phyloP scores from a whole-genome alignment of 2,797 vertebrate genomes.

The Cynodonichthys magdalenae region DNA sequence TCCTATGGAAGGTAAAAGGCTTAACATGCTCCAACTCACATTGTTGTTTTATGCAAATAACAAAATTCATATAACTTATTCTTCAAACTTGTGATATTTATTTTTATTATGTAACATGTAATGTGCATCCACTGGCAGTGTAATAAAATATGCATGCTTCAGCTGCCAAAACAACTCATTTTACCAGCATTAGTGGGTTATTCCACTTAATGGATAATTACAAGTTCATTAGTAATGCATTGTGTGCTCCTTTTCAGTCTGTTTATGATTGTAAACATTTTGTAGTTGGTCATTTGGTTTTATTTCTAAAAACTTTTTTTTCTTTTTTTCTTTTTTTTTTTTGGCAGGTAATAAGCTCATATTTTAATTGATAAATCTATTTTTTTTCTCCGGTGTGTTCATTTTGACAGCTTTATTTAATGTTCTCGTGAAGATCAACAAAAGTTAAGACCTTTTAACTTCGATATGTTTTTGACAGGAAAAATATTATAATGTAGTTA shows the following conservation, averaged over 20 bases:
- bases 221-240: not conserved
- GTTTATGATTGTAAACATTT: slow-evolving; percentile 4
- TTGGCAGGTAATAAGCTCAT: slow-evolving; percentile 9
- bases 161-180: slow-evolving; percentile 11
- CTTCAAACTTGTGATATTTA: not conserved
- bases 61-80: not conserved
- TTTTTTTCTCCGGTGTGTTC: slow-evolving; percentile 2
- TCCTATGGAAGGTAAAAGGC: slow-evolving; percentile 12
- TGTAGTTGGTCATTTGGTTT: slow-evolving; percentile 25
- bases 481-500: not conserved
- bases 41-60: slow-evolving; percentile 8
- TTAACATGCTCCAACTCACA: slow-evolving; percentile 30
- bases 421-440: slow-evolving; percentile 2
- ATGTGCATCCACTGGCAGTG: slow-evolving; percentile 39
- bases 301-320: not conserved
- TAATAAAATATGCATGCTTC: slow-evolving; percentile 31
- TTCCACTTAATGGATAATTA: not conserved
- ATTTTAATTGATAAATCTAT: slow-evolving; percentile 1
- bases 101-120: slow-evolving; percentile 16
- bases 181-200: slow-evolving; percentile 5
- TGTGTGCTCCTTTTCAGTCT: slow-evolving; percentile 3
- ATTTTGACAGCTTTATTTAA: slow-evolving; percentile 18
- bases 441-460: slow-evolving; percentile 5
- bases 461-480: slow-evolving; percentile 11
- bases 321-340: not conserved